Conservation (phyloP, 2,113 vertebrate genomes). For the Choloepus hoffmanni region DNA sequence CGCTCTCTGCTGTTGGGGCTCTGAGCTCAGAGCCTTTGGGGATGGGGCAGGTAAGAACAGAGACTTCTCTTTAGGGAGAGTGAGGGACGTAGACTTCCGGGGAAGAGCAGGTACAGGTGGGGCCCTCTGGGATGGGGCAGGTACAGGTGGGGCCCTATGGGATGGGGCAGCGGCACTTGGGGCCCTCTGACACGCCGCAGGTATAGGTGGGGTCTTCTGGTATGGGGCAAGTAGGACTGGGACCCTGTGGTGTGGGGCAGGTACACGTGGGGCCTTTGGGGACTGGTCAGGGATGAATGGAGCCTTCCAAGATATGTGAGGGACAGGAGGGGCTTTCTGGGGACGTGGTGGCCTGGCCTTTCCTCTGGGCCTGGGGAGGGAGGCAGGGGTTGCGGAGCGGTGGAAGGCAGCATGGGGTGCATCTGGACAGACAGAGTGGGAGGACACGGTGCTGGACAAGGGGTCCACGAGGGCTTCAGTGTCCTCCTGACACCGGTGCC, state of each 20-base stretch:
- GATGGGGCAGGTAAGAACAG: too few species aligned
- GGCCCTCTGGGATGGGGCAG: not conserved
- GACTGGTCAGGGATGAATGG: not conserved
- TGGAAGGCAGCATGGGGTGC: rapidly evolving
- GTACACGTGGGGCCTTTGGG: not conserved
- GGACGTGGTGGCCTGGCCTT: not conserved
- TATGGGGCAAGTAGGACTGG: not conserved
- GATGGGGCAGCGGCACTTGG: rapidly evolving
- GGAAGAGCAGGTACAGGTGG: not conserved
- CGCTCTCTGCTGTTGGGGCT: rapidly evolving
- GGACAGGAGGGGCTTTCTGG: not conserved
- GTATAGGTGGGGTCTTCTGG: not conserved
- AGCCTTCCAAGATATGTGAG: not conserved
- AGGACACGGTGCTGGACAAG: not conserved
- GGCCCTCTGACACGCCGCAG: not conserved
- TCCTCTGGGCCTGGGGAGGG: rapidly evolving
- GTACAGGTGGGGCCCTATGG: not conserved
- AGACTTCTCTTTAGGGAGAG: not conserved
- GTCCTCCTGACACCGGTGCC: not conserved
- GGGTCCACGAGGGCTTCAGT: not conserved
- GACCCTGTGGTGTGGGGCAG: not conserved
- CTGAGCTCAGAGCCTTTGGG: not conserved
- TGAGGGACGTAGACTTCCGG: not conserved
- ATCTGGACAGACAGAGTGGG: rapidly evolving
- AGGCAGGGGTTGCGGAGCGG: not conserved